phyloP scores from a whole-genome alignment of 2,888 invertebrate species.

The Heliconius cydno region DNA sequence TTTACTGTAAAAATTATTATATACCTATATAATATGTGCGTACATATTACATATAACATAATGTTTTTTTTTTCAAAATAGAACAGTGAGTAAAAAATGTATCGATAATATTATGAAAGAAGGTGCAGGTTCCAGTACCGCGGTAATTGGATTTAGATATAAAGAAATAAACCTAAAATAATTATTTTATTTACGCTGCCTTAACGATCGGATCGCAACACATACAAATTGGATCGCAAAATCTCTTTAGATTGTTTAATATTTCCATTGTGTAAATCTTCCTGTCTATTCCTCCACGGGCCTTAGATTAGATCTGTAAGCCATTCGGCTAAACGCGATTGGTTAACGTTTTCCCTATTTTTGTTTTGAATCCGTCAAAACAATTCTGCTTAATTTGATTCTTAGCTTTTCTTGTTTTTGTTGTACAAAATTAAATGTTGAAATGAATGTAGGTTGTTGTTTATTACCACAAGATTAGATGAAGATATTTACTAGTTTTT shows the following conservation, averaged over 20 bases:
- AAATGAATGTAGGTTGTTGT: not conserved
- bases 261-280: conserved; percentile 14
- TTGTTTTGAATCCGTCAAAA: conserved; percentile 6
- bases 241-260: conserved; percentile 2
- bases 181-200: not conserved
- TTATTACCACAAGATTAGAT: not conserved
- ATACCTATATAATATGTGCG: no score
- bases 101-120: no score
- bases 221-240: conserved; percentile 8
- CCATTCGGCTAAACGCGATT: not conserved
- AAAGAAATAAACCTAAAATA: not conserved
- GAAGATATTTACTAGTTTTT: no score
- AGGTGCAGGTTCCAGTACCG: no score
- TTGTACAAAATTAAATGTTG: not conserved
- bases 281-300: conserved; percentile 4
- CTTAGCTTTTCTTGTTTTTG: not conserved
- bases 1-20: no score
- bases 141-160: not conserved
- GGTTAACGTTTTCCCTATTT: conserved; percentile 4
- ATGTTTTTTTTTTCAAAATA: no score
- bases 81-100: no score
- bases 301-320: conserved; percentile 20
- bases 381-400: conserved; percentile 5
- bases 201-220: no score
- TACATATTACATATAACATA: no score